These are phyloP conservation scores for Tylochromis polylepis DNA, from an alignment of 2,113 vertebrate genomes.

Conservation along the genomic window DNA sequence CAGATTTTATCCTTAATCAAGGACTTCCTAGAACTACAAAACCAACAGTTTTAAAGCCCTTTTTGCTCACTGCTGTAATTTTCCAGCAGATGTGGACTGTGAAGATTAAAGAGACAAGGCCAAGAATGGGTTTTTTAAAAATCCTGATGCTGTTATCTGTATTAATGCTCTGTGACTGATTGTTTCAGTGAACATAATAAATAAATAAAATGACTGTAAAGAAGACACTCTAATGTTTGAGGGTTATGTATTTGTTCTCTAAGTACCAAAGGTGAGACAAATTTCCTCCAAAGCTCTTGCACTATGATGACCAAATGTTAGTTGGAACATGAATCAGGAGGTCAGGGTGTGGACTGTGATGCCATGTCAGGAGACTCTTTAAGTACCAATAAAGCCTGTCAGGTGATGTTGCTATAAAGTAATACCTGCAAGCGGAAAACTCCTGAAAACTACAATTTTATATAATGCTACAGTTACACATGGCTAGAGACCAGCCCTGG, in stretches of 20 bases:
- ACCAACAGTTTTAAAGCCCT: neutral
- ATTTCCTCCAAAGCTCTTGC: neutral
- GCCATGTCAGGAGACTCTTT: neutral
- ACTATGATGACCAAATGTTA: neutral
- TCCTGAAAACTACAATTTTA: neutral
- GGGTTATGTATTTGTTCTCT: neutral
- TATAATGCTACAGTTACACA: neutral
- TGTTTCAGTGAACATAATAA: neutral
- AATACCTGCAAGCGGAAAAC: neutral
- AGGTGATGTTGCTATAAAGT: neutral
- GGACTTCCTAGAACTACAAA: neutral
- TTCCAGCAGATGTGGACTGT: neutral
- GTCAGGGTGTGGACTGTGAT: neutral
- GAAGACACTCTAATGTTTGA: accelerated
- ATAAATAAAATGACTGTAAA: neutral
- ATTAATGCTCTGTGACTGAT: neutral
- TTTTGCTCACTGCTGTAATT: neutral
- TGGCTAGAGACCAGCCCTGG: accelerated
- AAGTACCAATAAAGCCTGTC: neutral
- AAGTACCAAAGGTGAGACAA: neutral
- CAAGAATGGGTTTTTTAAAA: neutral
- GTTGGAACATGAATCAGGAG: neutral
- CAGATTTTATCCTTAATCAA: neutral
- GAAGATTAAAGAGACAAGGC: neutral
- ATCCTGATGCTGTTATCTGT: neutral